These are phyloP conservation scores for Cephalopachus bancanus DNA, from an alignment of 2,797 vertebrate species.

Conservation along the genomic window DNA sequence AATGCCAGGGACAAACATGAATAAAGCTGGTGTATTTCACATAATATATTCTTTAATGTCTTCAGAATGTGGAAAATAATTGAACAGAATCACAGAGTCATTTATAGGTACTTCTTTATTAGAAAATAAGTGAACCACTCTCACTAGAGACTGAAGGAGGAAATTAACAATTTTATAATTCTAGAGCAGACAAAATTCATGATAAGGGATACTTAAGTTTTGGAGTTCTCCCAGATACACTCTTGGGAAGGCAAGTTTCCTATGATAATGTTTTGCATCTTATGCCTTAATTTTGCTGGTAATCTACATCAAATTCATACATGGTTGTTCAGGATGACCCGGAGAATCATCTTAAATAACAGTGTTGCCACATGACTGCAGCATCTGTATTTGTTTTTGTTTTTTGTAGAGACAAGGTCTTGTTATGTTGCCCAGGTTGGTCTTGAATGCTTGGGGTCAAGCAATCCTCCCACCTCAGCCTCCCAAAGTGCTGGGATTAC, in stretches of 20 bases:
- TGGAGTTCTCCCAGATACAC: not conserved
- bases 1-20: not conserved
- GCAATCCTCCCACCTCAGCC: no score
- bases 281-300: constrained; percentile 1
- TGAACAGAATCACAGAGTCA: not conserved
- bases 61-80: constrained; percentile 5
- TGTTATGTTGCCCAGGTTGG: no score
- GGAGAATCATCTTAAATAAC: not conserved
- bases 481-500: no score
- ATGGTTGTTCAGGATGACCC: not conserved
- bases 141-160: not conserved
- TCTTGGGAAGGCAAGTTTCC: not conserved
- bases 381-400: not conserved
- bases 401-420: no score
- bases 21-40: not conserved
- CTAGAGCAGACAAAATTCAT: not conserved
- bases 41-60: not conserved
- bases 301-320: not conserved
- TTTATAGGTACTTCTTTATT: constrained; percentile 47
- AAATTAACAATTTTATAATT: constrained; percentile 8
- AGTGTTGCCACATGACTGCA: rapidly evolving
- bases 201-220: not conserved
- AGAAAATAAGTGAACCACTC: constrained; percentile 53
- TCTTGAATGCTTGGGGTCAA: no score
- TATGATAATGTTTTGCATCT: not conserved